A percentile compares a stretch with the other conserved stretches of the same genome.
phyloP scores from a whole-genome alignment of 2,113 vertebrate species.

The Silurus glanis region DNA sequence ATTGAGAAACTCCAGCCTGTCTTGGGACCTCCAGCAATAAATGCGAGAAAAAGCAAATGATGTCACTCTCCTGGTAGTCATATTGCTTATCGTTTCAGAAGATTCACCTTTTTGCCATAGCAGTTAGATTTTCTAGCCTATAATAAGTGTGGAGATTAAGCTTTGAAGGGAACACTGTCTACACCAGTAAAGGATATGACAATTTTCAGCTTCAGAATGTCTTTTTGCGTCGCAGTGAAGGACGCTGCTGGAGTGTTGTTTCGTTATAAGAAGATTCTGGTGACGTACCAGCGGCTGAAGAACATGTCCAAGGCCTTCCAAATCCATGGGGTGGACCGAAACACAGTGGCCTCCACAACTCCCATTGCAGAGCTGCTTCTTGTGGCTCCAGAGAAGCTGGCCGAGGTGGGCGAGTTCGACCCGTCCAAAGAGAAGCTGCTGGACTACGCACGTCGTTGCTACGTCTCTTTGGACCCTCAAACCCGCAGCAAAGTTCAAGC shows the following conservation, averaged over 20 bases:
- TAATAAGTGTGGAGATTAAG: not conserved
- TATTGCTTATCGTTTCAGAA: not conserved
- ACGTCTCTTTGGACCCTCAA: conserved; percentile 83
- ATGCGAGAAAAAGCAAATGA: not conserved
- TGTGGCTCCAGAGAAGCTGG: conserved; percentile 86
- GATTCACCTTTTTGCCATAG: not conserved
- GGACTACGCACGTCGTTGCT: conserved; percentile 87
- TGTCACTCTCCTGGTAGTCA: not conserved
- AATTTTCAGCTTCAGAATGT: not conserved
- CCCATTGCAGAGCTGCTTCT: conserved; percentile 88
- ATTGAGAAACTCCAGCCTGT: not conserved
- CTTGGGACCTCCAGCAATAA: not conserved
- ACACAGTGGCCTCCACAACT: conserved; percentile 87
- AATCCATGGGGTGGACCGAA: conserved; percentile 86
- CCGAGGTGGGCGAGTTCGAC: conserved; percentile 86
- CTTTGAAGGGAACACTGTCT: not conserved
- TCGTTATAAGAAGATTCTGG: conserved; percentile 89
- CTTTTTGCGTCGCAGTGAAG: conserved; percentile 73
- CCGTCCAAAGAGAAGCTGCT: conserved; percentile 86
- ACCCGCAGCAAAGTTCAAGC: conserved; percentile 86
- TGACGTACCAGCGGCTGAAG: conserved; percentile 86
- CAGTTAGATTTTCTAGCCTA: not conserved
- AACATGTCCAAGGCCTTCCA: conserved; percentile 90
- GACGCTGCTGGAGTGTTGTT: conserved; percentile 87
- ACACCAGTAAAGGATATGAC: not conserved